Evolutionary conservation across 1,140 invertebrate species (phyloP).

Genomic region (Saccostrea glomerata): DNA sequence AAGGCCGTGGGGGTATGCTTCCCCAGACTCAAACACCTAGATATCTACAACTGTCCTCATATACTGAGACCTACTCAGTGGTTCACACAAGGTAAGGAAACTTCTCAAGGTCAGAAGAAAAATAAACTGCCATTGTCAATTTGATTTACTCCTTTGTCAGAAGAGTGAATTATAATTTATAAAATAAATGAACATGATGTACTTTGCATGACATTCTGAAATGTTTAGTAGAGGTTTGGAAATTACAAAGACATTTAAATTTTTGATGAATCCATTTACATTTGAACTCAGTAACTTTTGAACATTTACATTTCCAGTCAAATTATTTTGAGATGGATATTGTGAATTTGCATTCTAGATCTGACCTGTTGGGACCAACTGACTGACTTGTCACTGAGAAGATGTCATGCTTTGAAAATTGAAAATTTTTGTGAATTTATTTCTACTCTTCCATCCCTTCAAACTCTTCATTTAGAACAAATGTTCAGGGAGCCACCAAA

Average conservation of each 20-base stretch:
- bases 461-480: slow-evolving; percentile 68
- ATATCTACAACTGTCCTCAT: slow-evolving; percentile 73
- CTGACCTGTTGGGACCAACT: slow-evolving; percentile 59
- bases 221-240: too few species aligned
- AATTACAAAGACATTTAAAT: too few species aligned
- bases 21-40: slow-evolving; percentile 59
- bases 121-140: too few species aligned
- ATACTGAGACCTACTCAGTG: slow-evolving; percentile 66
- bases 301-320: too few species aligned
- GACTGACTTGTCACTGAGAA: slow-evolving; percentile 63
- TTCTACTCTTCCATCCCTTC: slow-evolving; percentile 59
- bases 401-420: slow-evolving; percentile 70
- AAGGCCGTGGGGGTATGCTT: slow-evolving; percentile 69
- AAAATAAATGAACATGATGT: too few species aligned
- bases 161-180: too few species aligned
- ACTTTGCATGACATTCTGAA: too few species aligned
- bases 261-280: too few species aligned
- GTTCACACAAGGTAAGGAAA: slow-evolving; percentile 61
- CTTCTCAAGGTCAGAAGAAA: neutral
- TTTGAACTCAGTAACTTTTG: too few species aligned
- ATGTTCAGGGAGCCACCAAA: slow-evolving; percentile 76
- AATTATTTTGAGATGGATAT: too few species aligned
- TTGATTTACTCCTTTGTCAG: too few species aligned
- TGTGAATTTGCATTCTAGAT: neutral
- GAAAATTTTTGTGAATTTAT: slow-evolving; percentile 68